A percentile compares a stretch with the other conserved stretches of the same genome.
These are phyloP conservation scores for Anodontia alba DNA, from an alignment of 2,888 invertebrate genomes.

Conservation along the genomic window DNA sequence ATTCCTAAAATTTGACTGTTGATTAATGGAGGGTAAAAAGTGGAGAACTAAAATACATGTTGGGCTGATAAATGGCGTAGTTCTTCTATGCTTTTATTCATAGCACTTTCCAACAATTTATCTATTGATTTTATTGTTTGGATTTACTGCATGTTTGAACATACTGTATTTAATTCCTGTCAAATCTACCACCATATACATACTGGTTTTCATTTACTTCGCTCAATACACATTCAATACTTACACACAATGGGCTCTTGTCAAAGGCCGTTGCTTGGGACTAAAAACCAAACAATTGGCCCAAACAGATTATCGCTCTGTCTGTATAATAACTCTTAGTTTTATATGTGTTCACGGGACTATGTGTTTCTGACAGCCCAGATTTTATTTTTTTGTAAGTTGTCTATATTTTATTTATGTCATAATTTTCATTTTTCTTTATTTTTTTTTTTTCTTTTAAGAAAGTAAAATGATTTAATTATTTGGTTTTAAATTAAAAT, in stretches of 20 bases:
- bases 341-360: not conserved
- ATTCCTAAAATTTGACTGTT: too few relatives aligned
- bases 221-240: conserved; percentile 16
- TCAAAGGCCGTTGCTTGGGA: conserved; percentile 51
- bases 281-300: conserved; percentile 54
- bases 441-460: not conserved
- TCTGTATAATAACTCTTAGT: conserved; percentile 6
- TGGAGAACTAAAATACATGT: too few relatives aligned
- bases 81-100: too few relatives aligned
- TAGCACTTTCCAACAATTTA: conserved; percentile 8
- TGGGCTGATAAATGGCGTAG: too few relatives aligned
- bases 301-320: conserved; percentile 16
- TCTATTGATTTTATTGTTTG: not conserved
- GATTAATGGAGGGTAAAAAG: too few relatives aligned
- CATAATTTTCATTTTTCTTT: not conserved
- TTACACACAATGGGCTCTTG: conserved; percentile 17
- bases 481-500: too few relatives aligned
- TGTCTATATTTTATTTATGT: not conserved
- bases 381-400: not conserved
- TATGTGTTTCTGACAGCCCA: not conserved
- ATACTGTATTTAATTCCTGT: conserved; percentile 10
- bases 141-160: conserved; percentile 1
- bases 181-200: conserved; percentile 4
- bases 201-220: conserved; percentile 9
- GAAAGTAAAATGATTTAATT: too few relatives aligned